Evolutionary conservation across 2,888 invertebrate genomes (phyloP).

Genomic region (Ectemnius lituratus): DNA sequence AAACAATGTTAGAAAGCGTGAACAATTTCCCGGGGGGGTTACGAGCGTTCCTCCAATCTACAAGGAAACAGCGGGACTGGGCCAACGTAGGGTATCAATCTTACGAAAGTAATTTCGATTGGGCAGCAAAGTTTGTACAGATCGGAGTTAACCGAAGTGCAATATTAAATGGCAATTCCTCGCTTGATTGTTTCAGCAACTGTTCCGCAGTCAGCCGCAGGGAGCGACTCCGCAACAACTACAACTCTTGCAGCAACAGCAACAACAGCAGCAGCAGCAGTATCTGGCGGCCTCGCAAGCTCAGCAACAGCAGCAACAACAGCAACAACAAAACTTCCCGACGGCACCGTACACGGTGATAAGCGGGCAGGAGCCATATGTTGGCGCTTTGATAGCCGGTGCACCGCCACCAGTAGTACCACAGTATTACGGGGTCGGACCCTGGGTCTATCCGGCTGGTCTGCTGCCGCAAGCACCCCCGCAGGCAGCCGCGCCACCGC

Average conservation of each 20-base stretch:
- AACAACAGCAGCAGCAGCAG: slow-evolving; percentile 82
- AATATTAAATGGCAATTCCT: not conserved
- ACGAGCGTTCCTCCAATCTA: too few relatives aligned
- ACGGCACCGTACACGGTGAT: slow-evolving; percentile 93
- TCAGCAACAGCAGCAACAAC: slow-evolving; percentile 87
- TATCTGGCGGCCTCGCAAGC: slow-evolving; percentile 84
- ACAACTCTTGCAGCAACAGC: slow-evolving; percentile 83
- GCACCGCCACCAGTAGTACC: slow-evolving; percentile 83
- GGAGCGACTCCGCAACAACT: slow-evolving; percentile 81
- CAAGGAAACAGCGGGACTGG: too few relatives aligned
- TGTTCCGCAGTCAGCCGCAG: slow-evolving; percentile 91
- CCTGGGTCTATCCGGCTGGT: slow-evolving; percentile 95
- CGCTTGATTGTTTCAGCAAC: slow-evolving; percentile 83
- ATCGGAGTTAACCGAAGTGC: not conserved
- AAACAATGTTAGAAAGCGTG: too few relatives aligned
- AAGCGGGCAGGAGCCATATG: slow-evolving; percentile 90
- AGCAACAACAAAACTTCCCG: slow-evolving; percentile 89
- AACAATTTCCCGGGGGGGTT: too few relatives aligned
- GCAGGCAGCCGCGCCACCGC: slow-evolving; percentile 80
- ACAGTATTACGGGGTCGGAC: slow-evolving; percentile 95
- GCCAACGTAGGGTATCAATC: too few relatives aligned
- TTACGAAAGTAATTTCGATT: too few relatives aligned
- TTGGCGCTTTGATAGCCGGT: slow-evolving; percentile 88
- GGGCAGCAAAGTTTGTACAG: too few relatives aligned
- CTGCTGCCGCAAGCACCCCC: slow-evolving; percentile 83